Conservation (phyloP, 2,888 invertebrate species). For the Himalopsyche kuldschensis region DNA sequence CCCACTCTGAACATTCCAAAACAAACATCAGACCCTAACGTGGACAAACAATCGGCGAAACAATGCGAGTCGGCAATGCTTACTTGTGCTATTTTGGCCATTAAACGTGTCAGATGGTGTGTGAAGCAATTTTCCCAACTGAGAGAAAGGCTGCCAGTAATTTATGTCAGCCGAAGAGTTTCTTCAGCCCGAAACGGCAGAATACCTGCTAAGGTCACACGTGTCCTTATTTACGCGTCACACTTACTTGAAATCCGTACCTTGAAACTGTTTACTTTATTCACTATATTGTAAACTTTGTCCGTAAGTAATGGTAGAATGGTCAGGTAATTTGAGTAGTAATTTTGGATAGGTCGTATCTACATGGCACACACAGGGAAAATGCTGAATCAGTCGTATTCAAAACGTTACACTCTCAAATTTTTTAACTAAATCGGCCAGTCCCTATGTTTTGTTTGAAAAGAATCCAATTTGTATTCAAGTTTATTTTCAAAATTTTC, state of each 20-base stretch:
- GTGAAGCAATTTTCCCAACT: background rate
- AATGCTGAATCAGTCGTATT: background rate
- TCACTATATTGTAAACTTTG: background rate
- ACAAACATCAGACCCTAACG: background rate
- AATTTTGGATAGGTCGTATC: background rate
- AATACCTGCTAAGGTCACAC: background rate
- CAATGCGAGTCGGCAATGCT: background rate
- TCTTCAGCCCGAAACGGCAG: background rate
- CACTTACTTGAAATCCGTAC: background rate
- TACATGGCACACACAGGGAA: background rate
- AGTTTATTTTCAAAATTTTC: too few species aligned
- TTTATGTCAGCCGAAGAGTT: background rate
- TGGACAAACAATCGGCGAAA: background rate
- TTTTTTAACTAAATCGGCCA: too few species aligned
- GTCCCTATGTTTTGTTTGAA: too few species aligned
- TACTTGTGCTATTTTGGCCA: background rate
- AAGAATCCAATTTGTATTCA: too few species aligned
- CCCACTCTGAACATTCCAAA: background rate
- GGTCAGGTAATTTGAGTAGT: background rate
- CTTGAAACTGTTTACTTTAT: background rate
- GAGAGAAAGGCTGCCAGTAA: background rate
- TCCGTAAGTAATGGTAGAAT: background rate
- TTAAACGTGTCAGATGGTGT: background rate
- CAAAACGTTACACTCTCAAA: too few species aligned
- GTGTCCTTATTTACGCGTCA: background rate